phyloP scores from a whole-genome alignment of 2,888 invertebrate species.

The Bellardia bayeri region DNA sequence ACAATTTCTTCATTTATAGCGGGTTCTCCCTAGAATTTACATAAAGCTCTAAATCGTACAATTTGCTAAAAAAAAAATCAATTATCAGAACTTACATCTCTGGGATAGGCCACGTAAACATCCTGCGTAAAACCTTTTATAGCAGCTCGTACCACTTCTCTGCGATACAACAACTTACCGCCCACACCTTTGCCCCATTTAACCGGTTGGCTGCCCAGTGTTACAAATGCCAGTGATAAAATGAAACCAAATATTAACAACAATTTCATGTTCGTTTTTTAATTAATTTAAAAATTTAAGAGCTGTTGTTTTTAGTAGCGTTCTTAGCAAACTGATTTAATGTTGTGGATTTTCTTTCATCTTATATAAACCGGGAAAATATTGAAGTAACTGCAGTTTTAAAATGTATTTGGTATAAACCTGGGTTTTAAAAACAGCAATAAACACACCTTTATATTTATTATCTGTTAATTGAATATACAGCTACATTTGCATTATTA shows the following conservation, averaged over 20 bases:
- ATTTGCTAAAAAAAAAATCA: neutral
- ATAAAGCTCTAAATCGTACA: neutral
- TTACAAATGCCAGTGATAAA: constrained; percentile 39
- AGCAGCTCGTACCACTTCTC: neutral
- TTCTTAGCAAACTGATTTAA: neutral
- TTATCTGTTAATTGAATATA: too few relatives aligned
- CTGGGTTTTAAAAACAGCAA: too few relatives aligned
- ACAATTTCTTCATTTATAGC: constrained; percentile 64
- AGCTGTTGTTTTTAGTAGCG: neutral
- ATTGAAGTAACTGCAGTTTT: too few relatives aligned
- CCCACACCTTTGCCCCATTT: constrained; percentile 59
- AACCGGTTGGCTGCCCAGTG: neutral
- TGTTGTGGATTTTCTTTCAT: too few relatives aligned
- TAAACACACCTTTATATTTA: too few relatives aligned
- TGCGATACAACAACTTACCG: neutral
- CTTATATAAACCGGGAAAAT: too few relatives aligned
- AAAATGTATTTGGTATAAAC: too few relatives aligned
- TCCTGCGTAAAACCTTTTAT: neutral
- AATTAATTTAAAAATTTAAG: neutral
- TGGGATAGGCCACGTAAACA: constrained; percentile 16
- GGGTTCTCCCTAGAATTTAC: neutral
- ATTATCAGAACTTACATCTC: neutral
- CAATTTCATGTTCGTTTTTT: constrained; percentile 54
- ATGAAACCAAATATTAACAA: constrained; percentile 23
- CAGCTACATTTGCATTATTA: too few relatives aligned